These are phyloP conservation scores for Pharmacophagus antenor DNA, from an alignment of 2,888 invertebrate genomes.

Conservation along the genomic window DNA sequence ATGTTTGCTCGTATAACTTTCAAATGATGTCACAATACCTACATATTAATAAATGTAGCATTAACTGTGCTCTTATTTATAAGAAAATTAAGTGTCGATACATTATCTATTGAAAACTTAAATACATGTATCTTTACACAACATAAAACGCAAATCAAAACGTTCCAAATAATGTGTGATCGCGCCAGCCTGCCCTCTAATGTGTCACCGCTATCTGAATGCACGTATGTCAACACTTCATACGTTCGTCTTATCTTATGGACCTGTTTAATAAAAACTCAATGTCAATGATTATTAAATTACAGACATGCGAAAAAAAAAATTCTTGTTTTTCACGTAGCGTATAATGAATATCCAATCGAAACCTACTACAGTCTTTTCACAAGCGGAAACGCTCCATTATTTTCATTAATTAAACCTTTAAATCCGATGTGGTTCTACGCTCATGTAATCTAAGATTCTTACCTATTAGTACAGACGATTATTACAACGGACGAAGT, in stretches of 20 bases:
- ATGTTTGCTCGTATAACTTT: background rate
- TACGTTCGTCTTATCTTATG: conserved; percentile 10
- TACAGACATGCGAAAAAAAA: too few relatives aligned
- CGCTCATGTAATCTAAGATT: too few relatives aligned
- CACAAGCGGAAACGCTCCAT: too few relatives aligned
- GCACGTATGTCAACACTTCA: conserved; percentile 1
- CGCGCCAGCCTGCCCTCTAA: background rate
- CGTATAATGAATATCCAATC: too few relatives aligned
- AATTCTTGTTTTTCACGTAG: too few relatives aligned
- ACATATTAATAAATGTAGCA: conserved; percentile 1
- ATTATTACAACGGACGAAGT: too few relatives aligned
- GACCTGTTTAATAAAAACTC: conserved; percentile 17
- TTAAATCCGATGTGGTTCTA: too few relatives aligned
- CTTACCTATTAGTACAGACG: too few relatives aligned
- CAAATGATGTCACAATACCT: background rate
- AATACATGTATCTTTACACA: background rate
- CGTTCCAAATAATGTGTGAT: background rate
- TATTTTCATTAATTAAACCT: too few relatives aligned
- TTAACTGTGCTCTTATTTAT: background rate
- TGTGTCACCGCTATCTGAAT: conserved; percentile 17
- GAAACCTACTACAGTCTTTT: too few relatives aligned
- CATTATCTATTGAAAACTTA: background rate
- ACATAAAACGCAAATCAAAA: too few relatives aligned
- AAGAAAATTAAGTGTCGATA: background rate
- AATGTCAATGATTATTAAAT: conserved; percentile 1